Evolutionary conservation across 2,797 vertebrate species (phyloP), one percentile per base, ranked within the genome.

Genomic region (Hyperoplus immaculatus): DNA sequence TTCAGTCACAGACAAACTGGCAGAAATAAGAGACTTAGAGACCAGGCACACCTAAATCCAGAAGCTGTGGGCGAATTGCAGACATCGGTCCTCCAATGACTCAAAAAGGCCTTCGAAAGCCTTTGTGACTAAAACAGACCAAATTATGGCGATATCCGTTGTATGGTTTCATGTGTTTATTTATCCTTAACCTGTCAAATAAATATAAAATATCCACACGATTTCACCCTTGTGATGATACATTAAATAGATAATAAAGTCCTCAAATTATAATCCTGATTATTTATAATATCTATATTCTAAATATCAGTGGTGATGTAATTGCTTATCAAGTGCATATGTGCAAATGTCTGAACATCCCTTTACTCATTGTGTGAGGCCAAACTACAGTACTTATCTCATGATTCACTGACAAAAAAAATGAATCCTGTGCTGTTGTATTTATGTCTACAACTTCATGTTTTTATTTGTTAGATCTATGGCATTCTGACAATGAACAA

Each of bases 401-500:
- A 76, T 53, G 51, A 82, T 77, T 85, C 55, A 76, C n/a, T 81
- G 69, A 72, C 53, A 29, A 14, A 51, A 77, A 72, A 59, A 46
- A 72, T 55, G 41, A 70, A 55, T 53, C 42, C 8, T 90, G 69
- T 92, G 81, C 87, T 75, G 83, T 65, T 92, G 83, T 91, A 90
- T 91, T 94, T 73, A 92, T 91, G 82, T 93, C 78, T 95, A 85
- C 91, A 92, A 64, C 93, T 90, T 93, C 79, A 93, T 96, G 91
- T 96, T 93, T 94, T 95, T 91, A 94, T 95, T 94, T 94, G 92
- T 92, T 95, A 95, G 95, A 96, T 96, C 95, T 95, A 96, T 96
- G 95, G 95, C 95, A 95, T 94, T 95, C 93, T 95, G 95, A 95
- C 95, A 95, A 96, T 96, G 95, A 96, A 92, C 95, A 96, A 92